Conservation (phyloP, 2,888 invertebrate species). For the Epiblema foenella region DNA sequence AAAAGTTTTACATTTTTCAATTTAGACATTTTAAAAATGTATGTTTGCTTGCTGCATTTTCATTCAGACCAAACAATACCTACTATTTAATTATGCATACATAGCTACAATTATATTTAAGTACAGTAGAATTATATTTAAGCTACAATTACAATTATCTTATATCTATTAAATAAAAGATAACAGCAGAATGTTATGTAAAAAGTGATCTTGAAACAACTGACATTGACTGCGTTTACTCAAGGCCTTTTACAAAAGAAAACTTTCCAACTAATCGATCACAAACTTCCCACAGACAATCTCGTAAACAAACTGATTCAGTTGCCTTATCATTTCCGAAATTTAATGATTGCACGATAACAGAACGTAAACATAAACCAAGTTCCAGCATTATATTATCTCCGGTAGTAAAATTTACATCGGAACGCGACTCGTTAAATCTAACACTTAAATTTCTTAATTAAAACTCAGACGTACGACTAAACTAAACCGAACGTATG, state of each 20-base stretch:
- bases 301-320: constrained; percentile 31
- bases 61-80: too few species aligned
- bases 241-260: constrained; percentile 14
- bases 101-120: background rate
- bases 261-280: constrained; percentile 35
- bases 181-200: constrained; percentile 13
- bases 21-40: background rate
- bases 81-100: background rate
- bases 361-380: constrained; percentile 37
- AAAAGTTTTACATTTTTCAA: background rate
- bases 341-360: constrained; percentile 38
- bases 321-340: constrained; percentile 18
- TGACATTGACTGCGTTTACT: constrained; percentile 26
- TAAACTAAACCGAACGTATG: constrained; percentile 10
- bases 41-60: too few species aligned
- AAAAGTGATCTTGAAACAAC: constrained; percentile 9
- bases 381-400: constrained; percentile 41
- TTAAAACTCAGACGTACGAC: constrained; percentile 62
- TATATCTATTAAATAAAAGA: too few species aligned
- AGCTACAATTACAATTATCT: constrained; percentile 6
- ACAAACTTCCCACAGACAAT: constrained; percentile 28
- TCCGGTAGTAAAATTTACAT: constrained; percentile 72
- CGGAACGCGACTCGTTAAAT: constrained; percentile 71
- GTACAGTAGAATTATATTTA: background rate
- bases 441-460: constrained; percentile 71